phyloP scores from a whole-genome alignment of 2,888 invertebrate species.

The Epinotia ramella region DNA sequence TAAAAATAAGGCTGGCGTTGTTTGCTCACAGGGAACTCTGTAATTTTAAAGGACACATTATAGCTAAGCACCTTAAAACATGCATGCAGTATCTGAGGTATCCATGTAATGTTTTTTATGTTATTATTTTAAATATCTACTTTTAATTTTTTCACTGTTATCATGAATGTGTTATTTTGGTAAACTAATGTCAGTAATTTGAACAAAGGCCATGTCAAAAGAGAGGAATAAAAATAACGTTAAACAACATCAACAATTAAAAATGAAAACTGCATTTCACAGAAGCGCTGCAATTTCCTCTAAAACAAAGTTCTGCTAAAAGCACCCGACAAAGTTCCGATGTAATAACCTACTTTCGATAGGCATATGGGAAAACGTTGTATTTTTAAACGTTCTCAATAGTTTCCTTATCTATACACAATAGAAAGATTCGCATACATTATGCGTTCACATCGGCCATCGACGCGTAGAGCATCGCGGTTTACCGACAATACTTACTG shows the following conservation, averaged over 20 bases:
- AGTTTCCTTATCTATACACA: conserved; percentile 37
- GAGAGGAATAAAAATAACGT: not conserved
- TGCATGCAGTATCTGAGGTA: too few species aligned
- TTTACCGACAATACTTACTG: conserved; percentile 11
- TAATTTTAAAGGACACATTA: too few species aligned
- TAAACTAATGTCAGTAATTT: not conserved
- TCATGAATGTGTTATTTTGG: not conserved
- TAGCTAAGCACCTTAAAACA: too few species aligned
- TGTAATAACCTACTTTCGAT: conserved; percentile 28
- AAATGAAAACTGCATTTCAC: not conserved
- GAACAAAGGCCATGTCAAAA: not conserved
- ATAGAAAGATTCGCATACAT: conserved; percentile 40
- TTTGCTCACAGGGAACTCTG: too few species aligned
- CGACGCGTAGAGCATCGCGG: conserved; percentile 16
- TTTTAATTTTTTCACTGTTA: too few species aligned
- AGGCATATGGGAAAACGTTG: conserved; percentile 17
- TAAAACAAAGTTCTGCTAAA: not conserved
- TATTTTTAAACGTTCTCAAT: conserved; percentile 31
- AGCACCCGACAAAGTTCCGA: not conserved
- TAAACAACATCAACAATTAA: not conserved
- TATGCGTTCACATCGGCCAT: conserved; percentile 37
- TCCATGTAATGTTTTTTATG: too few species aligned
- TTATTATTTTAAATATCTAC: too few species aligned
- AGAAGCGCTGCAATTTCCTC: not conserved
- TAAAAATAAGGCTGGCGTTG: too few species aligned